Percentiles rank a stretch among this genome's conserved stretches.
These are phyloP conservation scores for Macroglossus sobrinus DNA, from an alignment of 2,113 vertebrate genomes.

Conservation along the genomic window DNA sequence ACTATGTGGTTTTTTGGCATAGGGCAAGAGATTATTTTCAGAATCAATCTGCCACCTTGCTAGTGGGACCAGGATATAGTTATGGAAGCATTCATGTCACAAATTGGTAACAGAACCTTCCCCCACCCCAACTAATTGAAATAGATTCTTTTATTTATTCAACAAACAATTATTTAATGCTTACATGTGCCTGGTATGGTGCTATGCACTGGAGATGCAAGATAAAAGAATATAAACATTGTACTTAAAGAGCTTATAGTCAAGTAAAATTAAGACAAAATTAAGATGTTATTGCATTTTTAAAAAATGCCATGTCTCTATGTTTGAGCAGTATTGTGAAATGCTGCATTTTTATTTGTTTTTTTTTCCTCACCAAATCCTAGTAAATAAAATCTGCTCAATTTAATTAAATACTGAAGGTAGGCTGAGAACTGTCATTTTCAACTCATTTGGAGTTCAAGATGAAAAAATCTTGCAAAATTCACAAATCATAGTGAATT, in stretches of 20 bases:
- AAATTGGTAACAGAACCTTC: neutral
- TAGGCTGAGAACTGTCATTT: neutral
- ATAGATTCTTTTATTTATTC: neutral
- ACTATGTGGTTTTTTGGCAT: neutral
- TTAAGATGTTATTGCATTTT: neutral
- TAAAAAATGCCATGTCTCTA: neutral
- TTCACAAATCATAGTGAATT: neutral
- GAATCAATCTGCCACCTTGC: neutral
- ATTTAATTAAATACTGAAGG: neutral
- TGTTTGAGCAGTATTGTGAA: neutral
- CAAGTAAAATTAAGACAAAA: neutral
- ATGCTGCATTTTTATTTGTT: neutral
- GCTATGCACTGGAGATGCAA: neutral
- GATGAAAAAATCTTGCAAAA: slow-evolving; percentile 21
- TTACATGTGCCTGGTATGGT: neutral
- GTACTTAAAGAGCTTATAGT: neutral
- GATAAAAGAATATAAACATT: neutral
- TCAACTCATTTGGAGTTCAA: slow-evolving; percentile 23
- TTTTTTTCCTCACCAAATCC: neutral
- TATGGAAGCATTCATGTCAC: neutral
- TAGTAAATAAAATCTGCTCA: neutral
- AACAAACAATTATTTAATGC: neutral
- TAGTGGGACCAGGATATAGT: neutral
- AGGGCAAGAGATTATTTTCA: neutral
- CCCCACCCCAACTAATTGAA: neutral